Evolutionary conservation across 2,888 invertebrate species (phyloP), one percentile per base, ranked within the genome.

Genomic region (Linnaemya tessellans): DNA sequence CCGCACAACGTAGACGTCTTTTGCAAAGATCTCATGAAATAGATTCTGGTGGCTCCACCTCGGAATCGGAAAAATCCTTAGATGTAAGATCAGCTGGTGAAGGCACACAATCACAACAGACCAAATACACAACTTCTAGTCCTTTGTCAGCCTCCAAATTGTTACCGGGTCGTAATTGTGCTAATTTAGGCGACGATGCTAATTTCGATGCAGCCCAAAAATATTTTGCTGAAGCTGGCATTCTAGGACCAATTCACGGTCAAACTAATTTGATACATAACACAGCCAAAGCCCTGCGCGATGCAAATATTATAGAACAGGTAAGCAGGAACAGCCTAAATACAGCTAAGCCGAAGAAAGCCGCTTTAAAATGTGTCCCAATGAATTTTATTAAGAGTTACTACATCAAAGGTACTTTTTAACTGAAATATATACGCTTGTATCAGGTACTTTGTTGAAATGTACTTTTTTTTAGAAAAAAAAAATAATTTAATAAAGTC

Each of bases 191-290:
- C 43, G 87, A 84, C 18, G 88, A 88, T 22, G 83, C 84, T 0
- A 87, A 81, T 70, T 88, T 89, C 60, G 88, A 89, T 77, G 89
- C 89, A 0, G 91, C 91, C 1, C 89, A 89, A 71, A 89, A 89
- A 84, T 90, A 89, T 84, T 90, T 90, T 58, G 87, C 89, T 49
- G 91, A 91, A 83, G 90, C 89, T 65, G 90, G 91, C 11, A 90
- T 91, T 25, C 77, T 91, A 41, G 91, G 90, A n/a, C 90, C 90
- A 1, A 87, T 89, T 25, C 85, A 87, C 10, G 79, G 86, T 18
- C 87, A 88, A 3, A 85, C 87, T 51, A 87, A 87, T 82, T 86
- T 89, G 30, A 88, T 89, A 18, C 87, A 89, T 1, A 90, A 90
- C 81, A 89, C 90, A 15, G 91, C 90, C 38, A 91, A 90, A 87